Evolutionary conservation across 2,888 invertebrate genomes (phyloP).

Genomic region (Xestobium rufovillosum): DNA sequence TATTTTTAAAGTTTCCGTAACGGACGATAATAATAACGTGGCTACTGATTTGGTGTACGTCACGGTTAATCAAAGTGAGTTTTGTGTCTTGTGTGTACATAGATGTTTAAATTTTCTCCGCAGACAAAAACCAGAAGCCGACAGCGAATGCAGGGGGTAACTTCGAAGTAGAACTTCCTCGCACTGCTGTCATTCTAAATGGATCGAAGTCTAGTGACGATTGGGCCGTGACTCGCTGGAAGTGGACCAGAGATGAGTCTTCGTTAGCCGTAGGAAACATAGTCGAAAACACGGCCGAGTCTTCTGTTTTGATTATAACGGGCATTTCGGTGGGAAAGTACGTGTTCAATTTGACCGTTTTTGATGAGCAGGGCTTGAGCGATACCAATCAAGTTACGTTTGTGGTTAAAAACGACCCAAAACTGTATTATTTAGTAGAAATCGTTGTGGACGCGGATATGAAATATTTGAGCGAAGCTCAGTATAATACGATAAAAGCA

Average conservation of each 20-base stretch:
- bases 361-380: conserved; percentile 80
- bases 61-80: conserved; percentile 79
- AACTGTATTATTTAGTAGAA: conserved; percentile 70
- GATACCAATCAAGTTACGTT: conserved; percentile 78
- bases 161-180: conserved; percentile 66
- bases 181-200: conserved; percentile 70
- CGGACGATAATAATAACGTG: conserved; percentile 78
- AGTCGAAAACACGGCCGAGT: conserved; percentile 60
- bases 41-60: conserved; percentile 65
- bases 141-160: conserved; percentile 86
- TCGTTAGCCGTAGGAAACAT: conserved; percentile 79
- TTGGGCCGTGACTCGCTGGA: conserved; percentile 74
- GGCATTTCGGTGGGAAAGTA: conserved; percentile 82
- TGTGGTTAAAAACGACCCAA: conserved; percentile 70
- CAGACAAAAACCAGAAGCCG: conserved; percentile 84
- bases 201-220: conserved; percentile 83
- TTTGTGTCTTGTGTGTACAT: conserved; percentile 7
- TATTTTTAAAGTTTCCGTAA: conserved; percentile 69
- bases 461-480: conserved; percentile 57
- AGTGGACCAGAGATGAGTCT: conserved; percentile 71
- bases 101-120: conserved; percentile 23
- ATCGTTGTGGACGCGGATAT: conserved; percentile 72
- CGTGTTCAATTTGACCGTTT: conserved; percentile 81
- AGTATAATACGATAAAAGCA: conserved; percentile 68
- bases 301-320: conserved; percentile 70